Base-by-base conservation (phyloP, 2,888 invertebrate genomes). In the Trachelus iudaicus region DNA sequence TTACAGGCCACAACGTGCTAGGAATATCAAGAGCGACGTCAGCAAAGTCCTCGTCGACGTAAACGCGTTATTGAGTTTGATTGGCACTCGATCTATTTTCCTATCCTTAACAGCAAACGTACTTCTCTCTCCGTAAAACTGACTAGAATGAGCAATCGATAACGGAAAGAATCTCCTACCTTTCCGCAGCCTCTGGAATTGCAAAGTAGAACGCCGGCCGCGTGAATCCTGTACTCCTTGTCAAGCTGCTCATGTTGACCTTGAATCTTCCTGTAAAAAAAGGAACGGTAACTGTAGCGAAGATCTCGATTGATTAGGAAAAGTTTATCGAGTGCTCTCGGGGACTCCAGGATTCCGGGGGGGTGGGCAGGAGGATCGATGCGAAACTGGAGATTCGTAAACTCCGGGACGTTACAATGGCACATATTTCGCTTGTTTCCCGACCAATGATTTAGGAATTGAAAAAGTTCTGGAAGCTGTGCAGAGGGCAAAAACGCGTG, bases 201-300 rank as follows among this genome's bases (percentile, higher is more conserved):
- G 83, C 93, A 93, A 71, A 94, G 92, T 73, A 95, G 92, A 80
- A 94, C 94, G 78, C 94, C 95, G 78, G 94, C 93, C 76, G 95
- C 95, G 87, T 95, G 94, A 83, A 94, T 93, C 82, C 94, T 92
- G 88, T 95, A 95, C 85, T 95, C 95, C 86, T 94, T 94, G 85
- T 95, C 95, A 86, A 95, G 92, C 83, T 95, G 94, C 86, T 95
- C 94, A 88, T 95, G 94, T 86, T 95, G 95, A 79, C 94, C 93
- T 91, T 95, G 95, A 83, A 95, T 95, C 84, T 95, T 94, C 82
- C 95, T 95, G 92, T 76, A 93, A 93, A 84, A 84, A 84, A 82
- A 31, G 71, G 15, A 31, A 71, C 13, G 11, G 12, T 23, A 15
- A 71, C 31, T 71, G 71, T 34, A 31, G 71, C 71, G 12, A 34